Evolutionary conservation across 2,113 vertebrate genomes (phyloP).

Genomic region (Clarias batrachus): DNA sequence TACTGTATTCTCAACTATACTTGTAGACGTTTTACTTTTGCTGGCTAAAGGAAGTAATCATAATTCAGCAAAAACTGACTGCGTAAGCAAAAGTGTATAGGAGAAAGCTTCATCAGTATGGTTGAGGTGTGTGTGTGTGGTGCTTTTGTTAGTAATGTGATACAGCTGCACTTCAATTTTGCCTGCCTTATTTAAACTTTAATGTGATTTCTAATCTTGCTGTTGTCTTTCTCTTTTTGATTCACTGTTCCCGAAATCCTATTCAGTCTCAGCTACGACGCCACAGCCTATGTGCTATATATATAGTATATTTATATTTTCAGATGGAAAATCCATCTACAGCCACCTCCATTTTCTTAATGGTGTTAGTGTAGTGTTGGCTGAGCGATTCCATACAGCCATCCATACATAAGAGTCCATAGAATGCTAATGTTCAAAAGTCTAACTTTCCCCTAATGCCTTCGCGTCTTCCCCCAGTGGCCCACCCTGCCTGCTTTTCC

Average conservation of each 20-base stretch:
- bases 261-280: conserved; percentile 22
- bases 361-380: conserved; percentile 30
- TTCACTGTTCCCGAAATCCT: conserved; percentile 9
- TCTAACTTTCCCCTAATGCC: conserved; percentile 36
- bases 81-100: not conserved
- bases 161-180: not conserved
- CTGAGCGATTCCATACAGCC: conserved; percentile 42
- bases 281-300: not conserved
- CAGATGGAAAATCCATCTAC: conserved; percentile 34
- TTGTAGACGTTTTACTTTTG: not conserved
- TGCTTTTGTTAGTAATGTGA: conserved; percentile 2
- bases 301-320: not conserved
- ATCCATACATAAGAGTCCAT: not conserved
- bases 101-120: not conserved
- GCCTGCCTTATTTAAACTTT: not conserved
- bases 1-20: not conserved
- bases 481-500: conserved; percentile 43
- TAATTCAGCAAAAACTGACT: not conserved
- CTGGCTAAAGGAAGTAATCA: not conserved
- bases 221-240: not conserved
- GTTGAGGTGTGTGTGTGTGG: not conserved
- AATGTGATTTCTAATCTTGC: conserved; percentile 19
- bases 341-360: conserved; percentile 6
- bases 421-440: conserved; percentile 8
- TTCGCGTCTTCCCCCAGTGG: conserved; percentile 28